Evolutionary conservation across 2,113 vertebrate species (phyloP).

Genomic region (Butorides virescens): DNA sequence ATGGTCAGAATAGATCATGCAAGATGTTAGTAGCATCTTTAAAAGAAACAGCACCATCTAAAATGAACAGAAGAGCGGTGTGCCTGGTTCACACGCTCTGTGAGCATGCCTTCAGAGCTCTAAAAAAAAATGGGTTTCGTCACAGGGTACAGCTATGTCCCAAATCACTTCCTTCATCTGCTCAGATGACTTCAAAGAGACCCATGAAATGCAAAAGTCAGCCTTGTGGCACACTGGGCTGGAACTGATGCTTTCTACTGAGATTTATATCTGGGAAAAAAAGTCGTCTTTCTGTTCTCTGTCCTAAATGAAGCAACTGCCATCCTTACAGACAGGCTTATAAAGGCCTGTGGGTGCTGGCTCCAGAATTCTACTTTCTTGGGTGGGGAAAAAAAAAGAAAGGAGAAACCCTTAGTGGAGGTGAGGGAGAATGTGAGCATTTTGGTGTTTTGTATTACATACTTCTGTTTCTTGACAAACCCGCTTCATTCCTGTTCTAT

Average conservation of each 20-base stretch:
- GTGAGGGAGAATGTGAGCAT: not conserved
- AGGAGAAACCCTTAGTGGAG: not conserved
- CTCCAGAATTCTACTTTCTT: not conserved
- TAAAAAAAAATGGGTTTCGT: not conserved
- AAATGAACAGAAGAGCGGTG: not conserved
- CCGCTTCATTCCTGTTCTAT: not conserved
- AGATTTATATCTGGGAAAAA: not conserved
- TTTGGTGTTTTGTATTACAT: not conserved
- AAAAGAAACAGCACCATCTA: not conserved
- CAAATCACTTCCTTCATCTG: not conserved
- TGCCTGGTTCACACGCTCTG: not conserved
- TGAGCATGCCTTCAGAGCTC: not conserved
- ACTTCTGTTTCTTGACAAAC: not conserved
- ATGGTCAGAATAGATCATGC: not conserved
- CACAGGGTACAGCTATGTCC: not conserved
- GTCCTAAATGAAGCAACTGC: not conserved
- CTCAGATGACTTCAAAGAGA: conserved; percentile 7
- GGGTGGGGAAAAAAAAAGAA: not conserved
- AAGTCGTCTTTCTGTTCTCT: not conserved
- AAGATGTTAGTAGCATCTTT: not conserved
- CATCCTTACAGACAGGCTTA: not conserved
- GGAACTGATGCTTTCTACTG: not conserved
- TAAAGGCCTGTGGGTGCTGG: not conserved
- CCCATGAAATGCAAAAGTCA: not conserved
- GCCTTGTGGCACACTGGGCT: not conserved